These are phyloP conservation scores for Netelia fuscicornis DNA, from an alignment of 2,888 invertebrate genomes.

Conservation along the genomic window DNA sequence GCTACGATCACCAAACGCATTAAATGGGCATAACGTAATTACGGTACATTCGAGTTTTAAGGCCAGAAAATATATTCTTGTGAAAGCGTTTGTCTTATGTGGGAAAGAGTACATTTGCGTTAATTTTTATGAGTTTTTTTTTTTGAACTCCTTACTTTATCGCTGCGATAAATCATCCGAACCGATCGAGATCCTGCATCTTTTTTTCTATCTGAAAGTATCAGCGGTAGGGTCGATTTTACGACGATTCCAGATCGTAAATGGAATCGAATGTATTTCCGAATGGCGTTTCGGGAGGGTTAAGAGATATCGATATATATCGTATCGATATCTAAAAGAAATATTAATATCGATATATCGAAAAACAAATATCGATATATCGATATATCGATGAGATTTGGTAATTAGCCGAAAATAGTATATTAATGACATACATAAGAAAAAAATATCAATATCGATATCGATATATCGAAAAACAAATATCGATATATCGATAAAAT, in stretches of 20 bases:
- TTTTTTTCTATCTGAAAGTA: background rate
- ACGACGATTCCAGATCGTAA: background rate
- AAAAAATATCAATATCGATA: too few species aligned
- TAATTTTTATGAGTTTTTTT: background rate
- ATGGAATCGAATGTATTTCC: background rate
- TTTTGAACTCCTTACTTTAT: background rate
- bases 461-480: too few species aligned
- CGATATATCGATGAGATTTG: too few species aligned
- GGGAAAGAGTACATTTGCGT: slow-evolving; percentile 51
- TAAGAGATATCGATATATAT: too few species aligned
- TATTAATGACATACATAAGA: too few species aligned
- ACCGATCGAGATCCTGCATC: background rate
- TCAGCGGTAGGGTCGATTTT: background rate
- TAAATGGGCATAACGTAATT: slow-evolving; percentile 59
- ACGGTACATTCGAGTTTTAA: slow-evolving; percentile 44
- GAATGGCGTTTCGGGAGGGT: too few species aligned
- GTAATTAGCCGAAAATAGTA: too few species aligned
- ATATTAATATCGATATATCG: too few species aligned
- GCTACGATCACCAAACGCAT: slow-evolving; percentile 33
- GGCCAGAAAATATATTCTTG: slow-evolving; percentile 42
- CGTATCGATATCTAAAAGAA: too few species aligned
- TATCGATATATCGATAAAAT: too few species aligned
- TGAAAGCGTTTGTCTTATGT: slow-evolving; percentile 45
- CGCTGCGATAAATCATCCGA: background rate
- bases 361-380: too few species aligned